Percentiles rank a stretch among this genome's conserved stretches.
Evolutionary conservation across 2,113 vertebrate species (phyloP).

Genomic region (Bucco capensis): DNA sequence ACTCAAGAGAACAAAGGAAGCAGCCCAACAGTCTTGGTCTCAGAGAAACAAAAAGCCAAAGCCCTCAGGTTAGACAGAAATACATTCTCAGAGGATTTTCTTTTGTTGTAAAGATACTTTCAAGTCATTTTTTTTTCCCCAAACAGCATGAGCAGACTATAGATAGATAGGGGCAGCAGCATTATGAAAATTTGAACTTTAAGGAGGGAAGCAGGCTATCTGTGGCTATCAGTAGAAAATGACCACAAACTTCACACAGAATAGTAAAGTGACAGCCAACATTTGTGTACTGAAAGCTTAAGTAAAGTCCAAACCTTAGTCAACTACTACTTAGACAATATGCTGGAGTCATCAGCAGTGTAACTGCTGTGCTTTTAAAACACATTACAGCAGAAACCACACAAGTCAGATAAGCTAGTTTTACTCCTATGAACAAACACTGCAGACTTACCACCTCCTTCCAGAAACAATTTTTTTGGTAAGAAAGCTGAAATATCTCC

Average conservation of each 20-base stretch:
- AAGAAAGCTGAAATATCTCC: neutral
- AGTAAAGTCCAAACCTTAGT: neutral
- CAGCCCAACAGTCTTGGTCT: neutral
- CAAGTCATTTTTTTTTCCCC: neutral
- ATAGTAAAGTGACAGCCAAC: neutral
- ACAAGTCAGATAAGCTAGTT: neutral
- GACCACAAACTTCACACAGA: neutral
- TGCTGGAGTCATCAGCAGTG: neutral
- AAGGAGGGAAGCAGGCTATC: neutral
- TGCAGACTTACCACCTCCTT: neutral
- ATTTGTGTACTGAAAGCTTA: neutral
- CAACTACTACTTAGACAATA: neutral
- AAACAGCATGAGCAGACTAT: neutral
- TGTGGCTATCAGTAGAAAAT: neutral
- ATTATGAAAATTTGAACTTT: neutral
- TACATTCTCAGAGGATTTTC: neutral
- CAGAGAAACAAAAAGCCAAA: neutral
- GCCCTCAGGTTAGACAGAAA: neutral
- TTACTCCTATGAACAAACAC: neutral
- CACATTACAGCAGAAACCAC: neutral
- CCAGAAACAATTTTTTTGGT: neutral
- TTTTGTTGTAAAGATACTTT: neutral
- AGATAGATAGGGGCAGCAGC: neutral
- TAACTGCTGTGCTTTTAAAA: neutral
- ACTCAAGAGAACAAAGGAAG: neutral